A percentile compares a stretch with the other conserved stretches of the same genome.
Evolutionary conservation across 2,888 invertebrate species (phyloP).

Genomic region (Anodontia alba): DNA sequence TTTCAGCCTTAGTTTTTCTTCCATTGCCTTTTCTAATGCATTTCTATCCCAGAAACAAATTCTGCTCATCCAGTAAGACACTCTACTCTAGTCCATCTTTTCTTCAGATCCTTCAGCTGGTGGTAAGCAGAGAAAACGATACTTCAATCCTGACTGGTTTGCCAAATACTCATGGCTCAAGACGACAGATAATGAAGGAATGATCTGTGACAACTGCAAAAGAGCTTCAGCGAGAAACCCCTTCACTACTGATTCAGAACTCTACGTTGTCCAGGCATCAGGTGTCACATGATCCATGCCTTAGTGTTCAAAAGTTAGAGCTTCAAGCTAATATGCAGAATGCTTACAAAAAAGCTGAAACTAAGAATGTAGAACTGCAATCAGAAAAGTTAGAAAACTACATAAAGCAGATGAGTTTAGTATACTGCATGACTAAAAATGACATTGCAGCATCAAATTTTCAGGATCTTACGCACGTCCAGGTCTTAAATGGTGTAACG

Average conservation of each 20-base stretch:
- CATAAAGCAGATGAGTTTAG: conserved; percentile 20
- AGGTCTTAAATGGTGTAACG: conserved; percentile 19
- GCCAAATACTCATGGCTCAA: no score
- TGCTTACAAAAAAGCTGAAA: not conserved
- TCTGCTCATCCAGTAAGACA: no score
- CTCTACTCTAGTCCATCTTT: no score
- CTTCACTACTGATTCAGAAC: not conserved
- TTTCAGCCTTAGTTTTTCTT: no score
- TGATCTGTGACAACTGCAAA: no score
- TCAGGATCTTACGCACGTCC: conserved; percentile 18
- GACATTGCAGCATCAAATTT: conserved; percentile 20
- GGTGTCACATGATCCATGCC: not conserved
- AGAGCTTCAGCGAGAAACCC: conserved; percentile 4
- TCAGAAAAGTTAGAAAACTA: no score
- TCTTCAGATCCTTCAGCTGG: not conserved
- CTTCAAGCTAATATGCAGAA: no score
- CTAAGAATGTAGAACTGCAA: not conserved
- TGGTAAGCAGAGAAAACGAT: not conserved
- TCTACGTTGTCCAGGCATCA: not conserved
- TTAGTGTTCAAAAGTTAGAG: conserved; percentile 1
- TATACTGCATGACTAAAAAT: conserved; percentile 28
- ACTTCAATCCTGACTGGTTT: no score
- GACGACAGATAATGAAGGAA: no score
- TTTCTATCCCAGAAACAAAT: not conserved
- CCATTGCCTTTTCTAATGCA: not conserved